Conservation (phyloP, 2,888 invertebrate genomes). For the Drosophila paramelanica region DNA sequence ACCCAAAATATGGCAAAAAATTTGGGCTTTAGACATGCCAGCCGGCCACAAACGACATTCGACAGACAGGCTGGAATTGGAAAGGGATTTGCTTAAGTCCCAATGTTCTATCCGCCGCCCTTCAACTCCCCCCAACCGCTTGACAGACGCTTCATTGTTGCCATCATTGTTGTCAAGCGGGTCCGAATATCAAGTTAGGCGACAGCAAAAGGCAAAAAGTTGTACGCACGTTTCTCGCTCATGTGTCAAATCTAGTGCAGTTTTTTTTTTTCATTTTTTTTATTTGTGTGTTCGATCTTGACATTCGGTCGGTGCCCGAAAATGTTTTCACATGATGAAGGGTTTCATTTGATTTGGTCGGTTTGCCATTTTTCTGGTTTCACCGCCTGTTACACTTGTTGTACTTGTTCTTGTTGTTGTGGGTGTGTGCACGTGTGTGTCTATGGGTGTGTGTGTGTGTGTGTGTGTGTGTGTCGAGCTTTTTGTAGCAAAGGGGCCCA, state of each 20-base stretch:
- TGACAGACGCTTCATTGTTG: conserved; percentile 47
- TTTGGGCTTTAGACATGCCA: conserved; percentile 40
- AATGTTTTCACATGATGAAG: conserved; percentile 72
- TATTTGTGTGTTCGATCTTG: conserved; percentile 32
- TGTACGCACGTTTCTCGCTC: conserved; percentile 38
- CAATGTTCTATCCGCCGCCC: background rate
- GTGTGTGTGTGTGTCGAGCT: conserved; percentile 18
- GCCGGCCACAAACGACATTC: conserved; percentile 24
- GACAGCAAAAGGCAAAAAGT: conserved; percentile 17
- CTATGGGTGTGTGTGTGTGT: conserved; percentile 14
- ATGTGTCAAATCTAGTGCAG: conserved; percentile 38
- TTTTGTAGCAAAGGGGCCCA: conserved; percentile 7
- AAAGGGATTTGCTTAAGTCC: conserved; percentile 46
- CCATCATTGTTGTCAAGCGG: conserved; percentile 48
- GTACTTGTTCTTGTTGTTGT: conserved; percentile 20
- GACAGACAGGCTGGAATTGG: conserved; percentile 29
- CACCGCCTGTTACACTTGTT: conserved; percentile 57
- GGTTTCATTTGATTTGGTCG: conserved; percentile 76
- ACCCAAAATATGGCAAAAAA: conserved; percentile 48
- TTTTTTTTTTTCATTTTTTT: conserved; percentile 1
- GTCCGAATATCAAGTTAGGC: conserved; percentile 13
- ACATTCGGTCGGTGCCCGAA: conserved; percentile 50
- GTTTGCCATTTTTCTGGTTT: conserved; percentile 77
- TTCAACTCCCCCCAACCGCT: background rate
- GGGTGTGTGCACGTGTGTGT: background rate